Conservation (phyloP, 2,888 invertebrate genomes). For the Escarpia spicata region DNA sequence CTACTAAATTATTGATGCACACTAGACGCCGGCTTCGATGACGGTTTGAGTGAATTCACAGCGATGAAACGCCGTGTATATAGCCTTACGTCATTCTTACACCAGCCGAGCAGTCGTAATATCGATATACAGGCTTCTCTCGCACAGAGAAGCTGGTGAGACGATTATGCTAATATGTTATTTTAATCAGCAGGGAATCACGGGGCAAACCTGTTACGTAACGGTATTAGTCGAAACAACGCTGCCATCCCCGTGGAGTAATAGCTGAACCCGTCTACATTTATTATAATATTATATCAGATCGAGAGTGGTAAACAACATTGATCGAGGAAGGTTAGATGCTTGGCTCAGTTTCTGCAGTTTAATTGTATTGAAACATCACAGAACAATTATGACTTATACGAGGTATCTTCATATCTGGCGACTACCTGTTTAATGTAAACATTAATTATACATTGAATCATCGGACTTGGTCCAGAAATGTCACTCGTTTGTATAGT, state of each 20-base stretch:
- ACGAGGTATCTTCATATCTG: neutral
- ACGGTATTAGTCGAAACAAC: neutral
- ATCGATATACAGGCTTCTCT: neutral
- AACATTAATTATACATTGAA: neutral
- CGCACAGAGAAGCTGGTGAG: neutral
- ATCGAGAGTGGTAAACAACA: neutral
- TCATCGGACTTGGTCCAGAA: neutral
- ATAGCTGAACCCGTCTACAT: neutral
- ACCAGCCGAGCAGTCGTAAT: neutral
- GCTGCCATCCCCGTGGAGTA: neutral
- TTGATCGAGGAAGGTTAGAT: neutral
- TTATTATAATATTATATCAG: neutral
- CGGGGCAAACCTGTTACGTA: neutral
- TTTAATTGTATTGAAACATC: neutral
- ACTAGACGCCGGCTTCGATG: neutral
- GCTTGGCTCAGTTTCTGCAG: neutral
- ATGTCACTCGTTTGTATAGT: neutral
- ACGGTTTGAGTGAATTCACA: neutral
- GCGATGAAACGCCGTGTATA: neutral
- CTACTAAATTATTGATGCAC: neutral
- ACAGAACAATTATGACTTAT: neutral
- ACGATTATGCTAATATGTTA: neutral
- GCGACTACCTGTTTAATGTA: neutral
- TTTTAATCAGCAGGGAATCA: slow-evolving; percentile 3
- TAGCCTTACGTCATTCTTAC: neutral